Conservation (phyloP, 2,113 vertebrate genomes). For the Garra rufa region DNA sequence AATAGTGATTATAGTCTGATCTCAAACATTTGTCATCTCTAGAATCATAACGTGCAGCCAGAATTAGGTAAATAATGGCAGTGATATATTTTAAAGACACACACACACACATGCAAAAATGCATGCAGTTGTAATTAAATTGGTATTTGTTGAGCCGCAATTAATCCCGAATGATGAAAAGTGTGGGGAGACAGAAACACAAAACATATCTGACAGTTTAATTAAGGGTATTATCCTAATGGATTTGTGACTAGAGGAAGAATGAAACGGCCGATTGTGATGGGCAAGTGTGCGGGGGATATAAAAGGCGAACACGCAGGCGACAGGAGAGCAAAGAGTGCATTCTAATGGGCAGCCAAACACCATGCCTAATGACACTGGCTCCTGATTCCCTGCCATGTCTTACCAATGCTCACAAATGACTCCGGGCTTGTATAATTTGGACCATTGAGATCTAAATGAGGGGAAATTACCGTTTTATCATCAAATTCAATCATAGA, state of each 20-base stretch:
- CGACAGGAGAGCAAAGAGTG: background rate
- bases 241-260: conserved; percentile 50
- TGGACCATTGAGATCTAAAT: conserved; percentile 33
- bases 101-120: background rate
- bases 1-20: background rate
- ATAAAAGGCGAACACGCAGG: conserved; percentile 9
- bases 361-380: conserved; percentile 33
- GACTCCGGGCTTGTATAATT: conserved; percentile 26
- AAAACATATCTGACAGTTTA: conserved; percentile 59
- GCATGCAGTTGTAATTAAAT: conserved; percentile 51
- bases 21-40: background rate
- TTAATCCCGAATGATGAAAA: conserved; percentile 48
- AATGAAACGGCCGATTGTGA: conserved; percentile 51
- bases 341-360: conserved; percentile 47
- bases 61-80: conserved; percentile 29
- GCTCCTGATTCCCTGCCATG: conserved; percentile 22
- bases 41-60: background rate
- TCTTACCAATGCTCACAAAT: conserved; percentile 33
- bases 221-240: conserved; percentile 57
- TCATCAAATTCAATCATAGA: conserved; percentile 26
- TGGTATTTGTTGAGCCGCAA: conserved; percentile 52
- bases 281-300: conserved; percentile 27
- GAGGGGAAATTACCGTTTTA: conserved; percentile 16
- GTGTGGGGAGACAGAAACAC: conserved; percentile 43
- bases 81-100: conserved; percentile 12